phyloP scores from a whole-genome alignment of 2,113 vertebrate genomes.

The Spea bombifrons region DNA sequence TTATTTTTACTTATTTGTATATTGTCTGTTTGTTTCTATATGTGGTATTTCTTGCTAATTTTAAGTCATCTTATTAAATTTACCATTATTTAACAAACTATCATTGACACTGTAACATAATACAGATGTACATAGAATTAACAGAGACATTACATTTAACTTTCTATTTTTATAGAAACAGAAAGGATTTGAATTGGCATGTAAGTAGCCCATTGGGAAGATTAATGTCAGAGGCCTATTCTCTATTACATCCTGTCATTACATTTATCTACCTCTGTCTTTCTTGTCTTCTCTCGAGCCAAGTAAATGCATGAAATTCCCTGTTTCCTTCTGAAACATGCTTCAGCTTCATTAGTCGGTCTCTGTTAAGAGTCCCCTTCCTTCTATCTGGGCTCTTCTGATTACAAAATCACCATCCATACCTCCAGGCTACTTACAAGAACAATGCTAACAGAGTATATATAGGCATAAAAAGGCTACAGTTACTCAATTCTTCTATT shows the following conservation, averaged over 20 bases:
- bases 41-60: no score
- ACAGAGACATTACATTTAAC: conserved; percentile 27
- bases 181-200: conserved; percentile 42
- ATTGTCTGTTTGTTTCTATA: no score
- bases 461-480: conserved; percentile 42
- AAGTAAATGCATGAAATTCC: conserved; percentile 46
- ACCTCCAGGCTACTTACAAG: conserved; percentile 43
- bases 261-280: conserved; percentile 42
- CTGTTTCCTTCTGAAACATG: conserved; percentile 41
- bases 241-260: conserved; percentile 48
- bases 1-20: no score
- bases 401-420: conserved; percentile 45
- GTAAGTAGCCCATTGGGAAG: conserved; percentile 45
- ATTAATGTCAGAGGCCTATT: conserved; percentile 47
- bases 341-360: conserved; percentile 47
- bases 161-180: background rate
- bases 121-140: conserved; percentile 23
- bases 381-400: conserved; percentile 40
- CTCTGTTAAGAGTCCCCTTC: conserved; percentile 36
- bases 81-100: background rate
- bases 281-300: conserved; percentile 46
- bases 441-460: conserved; percentile 45
- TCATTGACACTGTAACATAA: conserved; percentile 31
- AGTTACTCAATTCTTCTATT: conserved; percentile 21
- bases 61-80: no score